Evolutionary conservation across 2,888 invertebrate genomes (phyloP).

Genomic region (Dryadula phaetusa): DNA sequence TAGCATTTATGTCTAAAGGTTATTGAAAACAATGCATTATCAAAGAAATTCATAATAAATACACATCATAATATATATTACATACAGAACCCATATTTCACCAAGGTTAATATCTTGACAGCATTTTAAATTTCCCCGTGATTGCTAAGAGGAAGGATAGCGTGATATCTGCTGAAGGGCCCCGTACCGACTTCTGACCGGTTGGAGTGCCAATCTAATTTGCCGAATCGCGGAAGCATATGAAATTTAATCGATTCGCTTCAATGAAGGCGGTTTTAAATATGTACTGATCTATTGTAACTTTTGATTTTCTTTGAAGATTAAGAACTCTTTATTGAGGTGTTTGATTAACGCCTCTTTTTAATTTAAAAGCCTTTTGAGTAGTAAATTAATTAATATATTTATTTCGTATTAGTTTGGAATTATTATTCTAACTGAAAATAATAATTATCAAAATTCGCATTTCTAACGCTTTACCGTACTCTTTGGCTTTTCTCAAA

Average conservation of each 20-base stretch:
- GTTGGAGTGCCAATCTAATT: conserved; percentile 81
- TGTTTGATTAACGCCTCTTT: conserved; percentile 13
- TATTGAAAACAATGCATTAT: no score
- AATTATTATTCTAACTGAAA: no score
- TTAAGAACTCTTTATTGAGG: conserved; percentile 7
- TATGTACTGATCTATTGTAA: conserved; percentile 23
- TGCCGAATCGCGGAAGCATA: conserved; percentile 79
- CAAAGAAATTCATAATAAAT: no score
- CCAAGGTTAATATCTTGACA: conserved; percentile 49
- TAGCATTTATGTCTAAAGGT: no score
- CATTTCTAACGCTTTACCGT: no score
- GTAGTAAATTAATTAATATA: neutral
- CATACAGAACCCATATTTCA: conserved; percentile 56
- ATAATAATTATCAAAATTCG: no score
- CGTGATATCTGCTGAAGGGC: conserved; percentile 69
- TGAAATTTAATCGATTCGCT: conserved; percentile 75
- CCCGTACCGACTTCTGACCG: conserved; percentile 81
- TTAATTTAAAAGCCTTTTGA: neutral
- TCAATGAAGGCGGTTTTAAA: conserved; percentile 47
- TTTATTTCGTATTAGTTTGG: neutral
- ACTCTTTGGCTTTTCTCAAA: neutral
- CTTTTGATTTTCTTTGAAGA: conserved; percentile 14
- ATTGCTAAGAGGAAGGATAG: conserved; percentile 66
- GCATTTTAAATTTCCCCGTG: conserved; percentile 66
- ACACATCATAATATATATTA: neutral